These are phyloP conservation scores for Dasysyrphus albostriatus DNA, from an alignment of 2,888 invertebrate genomes.

Conservation along the genomic window DNA sequence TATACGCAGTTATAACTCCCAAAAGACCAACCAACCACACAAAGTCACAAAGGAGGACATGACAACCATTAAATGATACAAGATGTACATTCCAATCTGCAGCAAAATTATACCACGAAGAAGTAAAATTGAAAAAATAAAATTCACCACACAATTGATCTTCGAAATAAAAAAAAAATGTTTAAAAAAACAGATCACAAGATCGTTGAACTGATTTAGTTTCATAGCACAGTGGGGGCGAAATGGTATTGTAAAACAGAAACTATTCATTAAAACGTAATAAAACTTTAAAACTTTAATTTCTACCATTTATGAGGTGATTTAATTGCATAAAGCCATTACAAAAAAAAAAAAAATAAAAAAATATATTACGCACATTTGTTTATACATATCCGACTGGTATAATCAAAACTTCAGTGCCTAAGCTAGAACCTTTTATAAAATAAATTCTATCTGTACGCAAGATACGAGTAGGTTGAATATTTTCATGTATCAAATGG, in stretches of 20 bases:
- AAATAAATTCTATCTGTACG: too few relatives aligned
- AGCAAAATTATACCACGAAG: constrained; percentile 38
- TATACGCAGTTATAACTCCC: constrained; percentile 36
- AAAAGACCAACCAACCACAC: constrained; percentile 29
- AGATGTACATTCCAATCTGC: constrained; percentile 71
- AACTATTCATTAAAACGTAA: too few relatives aligned
- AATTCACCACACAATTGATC: constrained; percentile 70
- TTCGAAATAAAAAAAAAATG: constrained; percentile 58
- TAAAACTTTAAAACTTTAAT: too few relatives aligned
- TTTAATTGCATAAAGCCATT: too few relatives aligned
- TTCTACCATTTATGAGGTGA: too few relatives aligned
- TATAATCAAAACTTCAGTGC: background rate
- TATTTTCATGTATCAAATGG: too few relatives aligned
- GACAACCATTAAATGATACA: constrained; percentile 74
- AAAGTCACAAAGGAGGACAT: constrained; percentile 63
- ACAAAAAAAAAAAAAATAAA: too few relatives aligned
- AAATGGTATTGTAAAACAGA: background rate
- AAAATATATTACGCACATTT: too few relatives aligned
- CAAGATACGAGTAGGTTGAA: too few relatives aligned
- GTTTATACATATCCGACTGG: background rate
- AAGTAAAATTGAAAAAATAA: constrained; percentile 30
- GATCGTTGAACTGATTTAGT: constrained; percentile 74
- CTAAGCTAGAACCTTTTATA: too few relatives aligned
- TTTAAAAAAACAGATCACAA: constrained; percentile 66
- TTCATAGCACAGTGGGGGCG: constrained; percentile 5